Evolutionary conservation across 2,888 invertebrate species (phyloP).

Genomic region (Odontomyia ornata): DNA sequence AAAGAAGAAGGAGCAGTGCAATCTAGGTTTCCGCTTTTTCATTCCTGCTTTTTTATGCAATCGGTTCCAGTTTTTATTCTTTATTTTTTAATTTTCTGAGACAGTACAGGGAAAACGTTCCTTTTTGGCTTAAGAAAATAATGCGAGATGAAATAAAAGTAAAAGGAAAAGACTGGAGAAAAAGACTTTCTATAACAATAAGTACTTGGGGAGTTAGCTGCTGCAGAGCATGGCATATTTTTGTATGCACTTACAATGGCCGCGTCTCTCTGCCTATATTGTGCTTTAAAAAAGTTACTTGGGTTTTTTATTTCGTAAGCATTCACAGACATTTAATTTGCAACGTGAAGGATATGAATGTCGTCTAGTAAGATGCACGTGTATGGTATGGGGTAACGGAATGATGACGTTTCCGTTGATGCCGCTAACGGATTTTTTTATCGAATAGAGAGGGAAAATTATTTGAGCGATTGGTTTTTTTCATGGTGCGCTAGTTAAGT

Average conservation of each 20-base stretch:
- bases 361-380: neutral
- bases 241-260: constrained; percentile 23
- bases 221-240: constrained; percentile 14
- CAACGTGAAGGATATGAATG: neutral
- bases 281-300: constrained; percentile 25
- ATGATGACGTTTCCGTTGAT: neutral
- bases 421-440: neutral
- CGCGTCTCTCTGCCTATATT: neutral
- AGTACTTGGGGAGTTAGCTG: constrained; percentile 35
- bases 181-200: constrained; percentile 35
- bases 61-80: constrained; percentile 37
- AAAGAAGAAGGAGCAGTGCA: constrained; percentile 41
- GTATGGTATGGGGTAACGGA: neutral
- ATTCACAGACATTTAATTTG: constrained; percentile 31
- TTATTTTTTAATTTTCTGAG: constrained; percentile 42
- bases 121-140: constrained; percentile 41
- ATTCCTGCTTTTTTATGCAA: constrained; percentile 38
- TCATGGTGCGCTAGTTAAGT: no score
- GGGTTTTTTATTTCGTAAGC: neutral
- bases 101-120: constrained; percentile 40
- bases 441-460: neutral
- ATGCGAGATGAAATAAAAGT: constrained; percentile 26
- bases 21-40: constrained; percentile 36
- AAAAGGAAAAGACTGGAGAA: constrained; percentile 25
- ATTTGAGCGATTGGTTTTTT: neutral